phyloP scores from a whole-genome alignment of 2,888 invertebrate species.

The Creontiades dilutus region DNA sequence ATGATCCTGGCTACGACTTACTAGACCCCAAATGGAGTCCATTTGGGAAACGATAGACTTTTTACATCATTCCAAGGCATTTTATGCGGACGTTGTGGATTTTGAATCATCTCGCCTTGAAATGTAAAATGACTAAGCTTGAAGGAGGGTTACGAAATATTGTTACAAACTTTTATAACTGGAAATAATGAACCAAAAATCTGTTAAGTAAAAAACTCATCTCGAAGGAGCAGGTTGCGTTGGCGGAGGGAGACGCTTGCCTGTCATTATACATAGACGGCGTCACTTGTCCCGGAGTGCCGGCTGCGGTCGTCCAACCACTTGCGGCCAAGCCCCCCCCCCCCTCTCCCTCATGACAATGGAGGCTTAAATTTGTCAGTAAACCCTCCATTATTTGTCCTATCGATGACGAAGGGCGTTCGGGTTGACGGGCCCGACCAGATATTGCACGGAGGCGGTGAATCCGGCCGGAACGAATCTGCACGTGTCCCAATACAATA shows the following conservation, averaged over 20 bases:
- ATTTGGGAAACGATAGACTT: too few species aligned
- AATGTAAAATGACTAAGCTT: too few species aligned
- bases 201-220: neutral
- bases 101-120: too few species aligned
- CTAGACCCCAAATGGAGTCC: too few species aligned
- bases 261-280: conserved; percentile 40
- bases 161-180: too few species aligned
- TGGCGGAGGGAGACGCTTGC: neutral
- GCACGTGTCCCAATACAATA: conserved; percentile 74
- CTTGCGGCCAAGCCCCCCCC: conserved; percentile 64
- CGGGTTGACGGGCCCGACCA: conserved; percentile 19
- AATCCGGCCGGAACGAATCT: conserved; percentile 72
- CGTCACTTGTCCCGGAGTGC: conserved; percentile 65
- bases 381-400: conserved; percentile 71
- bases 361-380: conserved; percentile 72
- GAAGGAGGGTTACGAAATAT: too few species aligned
- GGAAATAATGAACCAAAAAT: neutral
- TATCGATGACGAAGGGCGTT: conserved; percentile 36
- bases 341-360: conserved; percentile 59
- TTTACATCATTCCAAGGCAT: too few species aligned
- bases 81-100: too few species aligned
- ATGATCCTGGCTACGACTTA: too few species aligned
- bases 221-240: conserved; percentile 59
- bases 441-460: conserved; percentile 71
- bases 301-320: conserved; percentile 68